A percentile compares a stretch with the other conserved stretches of the same genome.
Evolutionary conservation across 2,888 invertebrate species (phyloP).

Genomic region (Cartodere bifasciata): DNA sequence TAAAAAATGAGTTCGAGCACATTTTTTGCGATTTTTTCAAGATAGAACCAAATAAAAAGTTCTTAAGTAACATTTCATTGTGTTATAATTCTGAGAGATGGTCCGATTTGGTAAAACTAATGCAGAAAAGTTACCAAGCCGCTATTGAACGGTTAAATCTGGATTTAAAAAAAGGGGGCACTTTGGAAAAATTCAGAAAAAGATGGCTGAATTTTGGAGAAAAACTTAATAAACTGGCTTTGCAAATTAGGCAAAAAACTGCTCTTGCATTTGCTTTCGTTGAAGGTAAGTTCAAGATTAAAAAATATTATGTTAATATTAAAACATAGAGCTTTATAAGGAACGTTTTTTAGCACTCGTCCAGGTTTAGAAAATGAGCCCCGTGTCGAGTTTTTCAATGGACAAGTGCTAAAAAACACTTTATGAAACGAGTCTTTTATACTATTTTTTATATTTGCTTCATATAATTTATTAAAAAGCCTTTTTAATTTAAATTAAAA

Average conservation of each 20-base stretch:
- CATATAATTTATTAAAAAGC: no score
- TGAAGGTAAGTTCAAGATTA: no score
- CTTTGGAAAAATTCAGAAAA: slow-evolving; percentile 2
- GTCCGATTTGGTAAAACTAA: slow-evolving; percentile 56
- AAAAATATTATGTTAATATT: no score
- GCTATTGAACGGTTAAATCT: slow-evolving; percentile 42
- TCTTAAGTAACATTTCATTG: slow-evolving; percentile 65
- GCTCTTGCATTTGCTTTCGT: slow-evolving; percentile 81
- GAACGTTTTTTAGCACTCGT: no score
- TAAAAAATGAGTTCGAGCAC: slow-evolving; percentile 70
- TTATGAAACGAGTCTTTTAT: no score
- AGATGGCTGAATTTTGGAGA: slow-evolving; percentile 53
- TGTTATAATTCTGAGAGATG: slow-evolving; percentile 65
- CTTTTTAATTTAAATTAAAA: no score
- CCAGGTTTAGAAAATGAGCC: no score
- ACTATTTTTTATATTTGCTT: no score
- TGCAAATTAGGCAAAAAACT: slow-evolving; percentile 60
- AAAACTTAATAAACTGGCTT: slow-evolving; percentile 57
- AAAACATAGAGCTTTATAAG: no score
- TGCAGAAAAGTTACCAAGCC: slow-evolving; percentile 60
- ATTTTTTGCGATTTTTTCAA: slow-evolving; percentile 71
- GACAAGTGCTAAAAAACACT: no score
- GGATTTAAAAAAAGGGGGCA: no score
- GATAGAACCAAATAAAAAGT: slow-evolving; percentile 66
- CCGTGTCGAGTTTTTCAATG: no score